Evolutionary conservation across 2,797 vertebrate genomes (phyloP), one percentile per base, ranked within the genome.

Genomic region (Chaetodon trifasciatus): DNA sequence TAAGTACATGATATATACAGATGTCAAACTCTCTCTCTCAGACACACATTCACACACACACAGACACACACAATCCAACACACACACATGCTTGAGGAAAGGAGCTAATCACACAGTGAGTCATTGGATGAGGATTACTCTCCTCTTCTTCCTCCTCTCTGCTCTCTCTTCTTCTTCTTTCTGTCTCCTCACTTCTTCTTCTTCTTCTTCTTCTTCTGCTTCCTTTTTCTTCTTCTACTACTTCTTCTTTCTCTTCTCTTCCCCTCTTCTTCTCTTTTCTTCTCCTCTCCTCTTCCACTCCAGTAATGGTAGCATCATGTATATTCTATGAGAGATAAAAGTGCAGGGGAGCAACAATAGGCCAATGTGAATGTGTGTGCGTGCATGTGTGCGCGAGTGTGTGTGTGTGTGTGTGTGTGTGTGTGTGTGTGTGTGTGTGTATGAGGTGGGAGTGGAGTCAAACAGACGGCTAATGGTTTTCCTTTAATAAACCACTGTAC

Each of bases 301-400:
- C 77, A 72, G 74, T 91, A 91, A 91, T 89, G 84, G 84, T 75
- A 65, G 74, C 88, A 89, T 91, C 86, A 93, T 92, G 71, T 91
- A 90, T 93, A 89, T 89, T 92, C 81, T 81, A 92, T 91, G 84
- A 92, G 81, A 65, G 78, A 90, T 92, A 90, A 92, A 92, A 91
- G 88, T 83, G 77, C 77, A 76, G 78, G 63, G 79, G 66, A 76
- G 85, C 78, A 85, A 91, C 90, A 89, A 86, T 77, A 75, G 81
- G 46, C 76, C 53, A 55, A 32, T 62, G 50, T 53, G 61, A 74
- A 69, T 77, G 60, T 32, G 21, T 62, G 5, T 32, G 46, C 17
- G 49, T 23, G 60, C 37, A 40, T 50, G 35, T 17, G 66, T 24
- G 65, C 44, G 61, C 16, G 12, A 17, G 42, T n/a, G 60, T 19